phyloP scores from a whole-genome alignment of 2,888 invertebrate genomes.

The Schizaphis graminum region DNA sequence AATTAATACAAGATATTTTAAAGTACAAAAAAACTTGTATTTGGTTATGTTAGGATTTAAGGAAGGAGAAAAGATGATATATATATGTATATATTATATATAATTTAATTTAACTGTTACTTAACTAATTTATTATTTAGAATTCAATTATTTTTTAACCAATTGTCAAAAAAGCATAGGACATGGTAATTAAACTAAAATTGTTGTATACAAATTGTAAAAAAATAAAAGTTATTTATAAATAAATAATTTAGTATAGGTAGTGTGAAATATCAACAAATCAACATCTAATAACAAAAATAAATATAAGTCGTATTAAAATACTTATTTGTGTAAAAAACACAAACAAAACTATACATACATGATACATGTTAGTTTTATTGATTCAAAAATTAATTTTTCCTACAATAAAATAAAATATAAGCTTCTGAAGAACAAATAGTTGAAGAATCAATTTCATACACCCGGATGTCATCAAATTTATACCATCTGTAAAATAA shows the following conservation, averaged over 20 bases:
- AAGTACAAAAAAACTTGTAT: background rate
- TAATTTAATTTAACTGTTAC: background rate
- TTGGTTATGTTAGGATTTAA: background rate
- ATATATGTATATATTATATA: no score
- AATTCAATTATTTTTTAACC: background rate
- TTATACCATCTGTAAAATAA: slow-evolving; percentile 83
- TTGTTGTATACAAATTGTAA: slow-evolving; percentile 20
- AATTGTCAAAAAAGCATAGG: background rate
- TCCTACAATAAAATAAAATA: slow-evolving; percentile 69
- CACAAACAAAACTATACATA: slow-evolving; percentile 15
- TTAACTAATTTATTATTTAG: slow-evolving; percentile 1
- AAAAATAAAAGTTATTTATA: slow-evolving; percentile 41
- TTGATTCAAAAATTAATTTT: slow-evolving; percentile 36
- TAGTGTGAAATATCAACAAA: slow-evolving; percentile 43
- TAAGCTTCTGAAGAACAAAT: slow-evolving; percentile 69
- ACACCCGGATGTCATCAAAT: slow-evolving; percentile 91
- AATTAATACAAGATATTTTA: background rate
- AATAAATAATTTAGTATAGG: slow-evolving; percentile 24
- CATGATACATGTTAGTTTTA: slow-evolving; percentile 14
- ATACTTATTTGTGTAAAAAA: slow-evolving; percentile 51
- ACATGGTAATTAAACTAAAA: slow-evolving; percentile 23
- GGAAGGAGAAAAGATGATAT: background rate
- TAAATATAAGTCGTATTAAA: slow-evolving; percentile 40
- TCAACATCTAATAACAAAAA: slow-evolving; percentile 47
- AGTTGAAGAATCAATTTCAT: slow-evolving; percentile 69